Conservation (phyloP, 1,140 invertebrate genomes). For the Nasonia giraulti region DNA sequence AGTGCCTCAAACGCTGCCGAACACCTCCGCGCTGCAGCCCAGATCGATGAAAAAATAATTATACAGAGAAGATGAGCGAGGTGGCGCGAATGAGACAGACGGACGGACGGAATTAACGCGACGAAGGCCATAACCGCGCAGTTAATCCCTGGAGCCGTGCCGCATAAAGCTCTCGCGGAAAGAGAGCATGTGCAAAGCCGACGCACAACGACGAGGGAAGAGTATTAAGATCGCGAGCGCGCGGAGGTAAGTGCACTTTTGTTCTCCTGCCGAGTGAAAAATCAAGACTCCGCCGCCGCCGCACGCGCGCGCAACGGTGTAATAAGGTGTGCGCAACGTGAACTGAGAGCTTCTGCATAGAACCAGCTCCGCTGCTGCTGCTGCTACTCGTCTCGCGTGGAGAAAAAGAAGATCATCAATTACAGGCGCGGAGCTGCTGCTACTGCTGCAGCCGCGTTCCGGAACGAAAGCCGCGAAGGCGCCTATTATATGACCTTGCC, state of each 20-base stretch:
- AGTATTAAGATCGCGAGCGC: constrained; percentile 2
- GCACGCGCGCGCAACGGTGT: constrained; percentile 37
- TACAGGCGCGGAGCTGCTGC: constrained; percentile 50
- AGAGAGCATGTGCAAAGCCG: constrained; percentile 2
- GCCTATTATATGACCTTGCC: constrained; percentile 59
- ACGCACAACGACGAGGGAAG: constrained; percentile 15
- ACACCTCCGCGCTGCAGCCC: constrained; percentile 4
- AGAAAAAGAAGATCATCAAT: constrained; percentile 69
- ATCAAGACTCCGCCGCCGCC: constrained; percentile 17
- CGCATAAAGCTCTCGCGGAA: neutral
- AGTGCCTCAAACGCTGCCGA: constrained; percentile 55
- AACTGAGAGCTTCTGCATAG: neutral
- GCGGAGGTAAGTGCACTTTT: constrained; percentile 39
- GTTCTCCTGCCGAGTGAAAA: constrained; percentile 38
- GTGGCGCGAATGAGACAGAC: neutral
- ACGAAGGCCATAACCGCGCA: neutral
- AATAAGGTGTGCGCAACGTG: constrained; percentile 62
- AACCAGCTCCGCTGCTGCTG: neutral
- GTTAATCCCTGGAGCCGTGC: neutral
- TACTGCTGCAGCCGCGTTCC: neutral
- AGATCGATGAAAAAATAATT: constrained; percentile 67
- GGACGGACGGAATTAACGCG: neutral
- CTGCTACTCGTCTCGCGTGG: constrained; percentile 25
- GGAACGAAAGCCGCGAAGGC: constrained; percentile 31
- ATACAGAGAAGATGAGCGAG: neutral